These are phyloP conservation scores for Pteropus alecto DNA, from an alignment of 2,113 vertebrate species.

Conservation along the genomic window DNA sequence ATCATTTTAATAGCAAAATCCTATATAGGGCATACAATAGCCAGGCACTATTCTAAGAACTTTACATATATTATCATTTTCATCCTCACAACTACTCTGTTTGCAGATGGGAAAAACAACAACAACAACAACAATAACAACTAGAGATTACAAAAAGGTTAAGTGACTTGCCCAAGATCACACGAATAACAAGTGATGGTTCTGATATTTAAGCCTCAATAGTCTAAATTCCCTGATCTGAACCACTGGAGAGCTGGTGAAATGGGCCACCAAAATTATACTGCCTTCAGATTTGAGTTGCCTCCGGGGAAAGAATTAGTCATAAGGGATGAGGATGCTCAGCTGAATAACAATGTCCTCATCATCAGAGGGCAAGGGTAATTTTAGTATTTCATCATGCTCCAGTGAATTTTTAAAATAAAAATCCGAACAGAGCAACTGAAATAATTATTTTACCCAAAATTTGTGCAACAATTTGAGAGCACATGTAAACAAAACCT, in stretches of 20 bases:
- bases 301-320: not conserved
- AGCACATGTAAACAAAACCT: not conserved
- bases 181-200: not conserved
- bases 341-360: not conserved
- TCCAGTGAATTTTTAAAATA: not conserved
- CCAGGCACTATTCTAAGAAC: not conserved
- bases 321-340: not conserved
- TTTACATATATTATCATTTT: not conserved
- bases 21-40: not conserved
- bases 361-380: not conserved
- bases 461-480: not conserved
- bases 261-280: not conserved
- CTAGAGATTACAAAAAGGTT: not conserved
- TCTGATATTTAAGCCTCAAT: not conserved
- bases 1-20: conserved; percentile 14
- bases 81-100: not conserved
- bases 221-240: not conserved
- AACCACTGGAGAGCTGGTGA: not conserved
- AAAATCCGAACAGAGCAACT: not conserved
- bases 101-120: not conserved
- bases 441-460: not conserved
- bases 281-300: not conserved
- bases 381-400: not conserved
- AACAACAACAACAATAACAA: too few relatives aligned
- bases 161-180: not conserved